These are phyloP conservation scores for Spinus pinus DNA, from an alignment of 2,797 vertebrate genomes.

Conservation along the genomic window DNA sequence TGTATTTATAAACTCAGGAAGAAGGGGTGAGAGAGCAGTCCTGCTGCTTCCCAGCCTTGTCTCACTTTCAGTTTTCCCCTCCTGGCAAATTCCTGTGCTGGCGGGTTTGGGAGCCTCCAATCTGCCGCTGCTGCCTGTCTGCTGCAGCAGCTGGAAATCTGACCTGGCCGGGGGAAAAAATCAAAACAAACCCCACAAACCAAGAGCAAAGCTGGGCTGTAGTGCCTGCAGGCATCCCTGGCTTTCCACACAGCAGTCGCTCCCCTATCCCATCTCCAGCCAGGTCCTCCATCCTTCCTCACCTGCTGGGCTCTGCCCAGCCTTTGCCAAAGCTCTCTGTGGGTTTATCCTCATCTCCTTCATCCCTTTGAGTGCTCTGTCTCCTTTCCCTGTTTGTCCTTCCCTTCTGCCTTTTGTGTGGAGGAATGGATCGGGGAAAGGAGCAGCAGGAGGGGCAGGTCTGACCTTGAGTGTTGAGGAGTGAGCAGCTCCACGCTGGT, in stretches of 20 bases:
- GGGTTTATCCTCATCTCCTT: not conserved
- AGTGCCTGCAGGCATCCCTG: not conserved
- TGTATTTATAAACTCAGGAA: not conserved
- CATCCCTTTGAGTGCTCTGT: not conserved
- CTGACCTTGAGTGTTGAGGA: constrained; percentile 37
- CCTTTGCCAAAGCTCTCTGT: not conserved
- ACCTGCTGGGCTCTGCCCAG: not conserved
- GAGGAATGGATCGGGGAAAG: not conserved
- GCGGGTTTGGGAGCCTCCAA: fast-evolving
- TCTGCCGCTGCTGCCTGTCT: not conserved
- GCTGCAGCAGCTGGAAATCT: not conserved
- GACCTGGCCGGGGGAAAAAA: not conserved
- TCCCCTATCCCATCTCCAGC: fast-evolving
- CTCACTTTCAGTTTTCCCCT: not conserved
- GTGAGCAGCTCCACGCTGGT: not conserved
- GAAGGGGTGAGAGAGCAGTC: not conserved
- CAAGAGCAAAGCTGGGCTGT: not conserved
- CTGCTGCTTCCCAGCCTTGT: not conserved
- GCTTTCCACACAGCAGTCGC: not conserved
- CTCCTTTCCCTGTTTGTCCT: not conserved
- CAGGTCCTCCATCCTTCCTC: not conserved
- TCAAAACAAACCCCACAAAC: not conserved
- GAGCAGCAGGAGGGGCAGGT: not conserved
- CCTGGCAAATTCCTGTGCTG: not conserved
- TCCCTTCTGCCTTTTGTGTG: not conserved